Base-by-base conservation (phyloP, 1,140 invertebrate genomes). In the Procambarus virginalis region DNA sequence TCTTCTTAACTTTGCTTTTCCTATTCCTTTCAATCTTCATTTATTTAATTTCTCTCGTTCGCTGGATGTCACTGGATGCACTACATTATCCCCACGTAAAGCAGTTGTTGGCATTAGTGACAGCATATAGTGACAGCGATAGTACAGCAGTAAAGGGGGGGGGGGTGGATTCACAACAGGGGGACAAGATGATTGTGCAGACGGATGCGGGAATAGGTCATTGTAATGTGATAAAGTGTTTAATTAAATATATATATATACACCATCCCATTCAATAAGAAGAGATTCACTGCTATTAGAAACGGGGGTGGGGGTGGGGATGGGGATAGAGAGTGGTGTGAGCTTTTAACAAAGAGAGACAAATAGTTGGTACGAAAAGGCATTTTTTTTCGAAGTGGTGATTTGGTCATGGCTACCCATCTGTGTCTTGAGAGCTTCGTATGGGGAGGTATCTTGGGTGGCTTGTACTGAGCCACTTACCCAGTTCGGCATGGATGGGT, bases 401-500 rank as follows among this genome's bases (percentile, higher is more conserved):
- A 87, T n/a, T 12, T 77, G 45, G 73, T 84, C 88, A 46, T 60
- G 70, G 80, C 91, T 90, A 92, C 91, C 91, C 91, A 92, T 82
- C 80, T 68, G 91, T 82, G 90, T 92, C 81, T 89, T 84, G 46
- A 78, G 73, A 51, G 88, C 88, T n/a, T 84, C 88, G 45, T 79
- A 73, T 88, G 17, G 68, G 68, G 86, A 82, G 79, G 78, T 70
- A 75, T 89, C 88, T 84, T 84, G 88, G 79, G n/a, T 89, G 55
- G 58, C 58, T 77, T 89, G 88, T 89, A 82, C 88, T 78, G 70
- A 89, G 70, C 75, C 84, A 95, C 96, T 96, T 95, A 99, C 99
- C 97, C 97, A 99, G 93, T 96, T 95, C 91, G 98, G 97, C 98
- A 99, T 99, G 93, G 97, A 94, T 99, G 98, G 93, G 98, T 99